Conservation (phyloP, 1,140 invertebrate species). For the Branchinecta lynchi region DNA sequence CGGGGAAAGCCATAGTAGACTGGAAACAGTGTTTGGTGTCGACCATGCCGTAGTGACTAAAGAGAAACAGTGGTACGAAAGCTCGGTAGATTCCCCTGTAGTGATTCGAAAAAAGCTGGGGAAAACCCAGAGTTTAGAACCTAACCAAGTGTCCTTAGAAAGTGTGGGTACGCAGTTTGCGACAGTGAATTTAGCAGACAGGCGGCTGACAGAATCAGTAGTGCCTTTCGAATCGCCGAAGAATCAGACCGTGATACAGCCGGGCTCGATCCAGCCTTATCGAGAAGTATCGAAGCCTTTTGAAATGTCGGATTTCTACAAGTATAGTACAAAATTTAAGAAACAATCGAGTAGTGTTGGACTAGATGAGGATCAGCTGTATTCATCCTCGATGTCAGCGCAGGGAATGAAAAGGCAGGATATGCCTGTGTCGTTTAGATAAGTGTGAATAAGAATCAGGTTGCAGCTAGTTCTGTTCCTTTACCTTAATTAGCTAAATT, state of each 20-base stretch:
- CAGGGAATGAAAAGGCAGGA: too few species aligned
- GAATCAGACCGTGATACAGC: slow-evolving; percentile 64
- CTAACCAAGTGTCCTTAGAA: slow-evolving; percentile 12
- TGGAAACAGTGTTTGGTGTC: slow-evolving; percentile 17
- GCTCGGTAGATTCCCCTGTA: slow-evolving; percentile 44
- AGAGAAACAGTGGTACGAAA: slow-evolving; percentile 58
- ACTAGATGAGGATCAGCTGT: background rate
- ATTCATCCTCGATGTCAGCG: background rate
- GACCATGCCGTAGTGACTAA: slow-evolving; percentile 19
- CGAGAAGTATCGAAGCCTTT: slow-evolving; percentile 87
- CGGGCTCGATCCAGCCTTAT: slow-evolving; percentile 76
- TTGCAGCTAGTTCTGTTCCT: too few species aligned
- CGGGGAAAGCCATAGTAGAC: background rate
- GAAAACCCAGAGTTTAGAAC: slow-evolving; percentile 11
- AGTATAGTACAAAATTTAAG: slow-evolving; percentile 83
- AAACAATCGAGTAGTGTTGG: slow-evolving; percentile 34
- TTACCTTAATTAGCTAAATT: too few species aligned
- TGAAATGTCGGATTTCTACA: slow-evolving; percentile 93
- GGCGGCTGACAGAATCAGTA: background rate
- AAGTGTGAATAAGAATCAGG: too few species aligned
- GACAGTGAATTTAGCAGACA: slow-evolving; percentile 13
- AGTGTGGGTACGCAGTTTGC: slow-evolving; percentile 14
- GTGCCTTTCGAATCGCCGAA: slow-evolving; percentile 52
- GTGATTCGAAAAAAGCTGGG: slow-evolving; percentile 20
- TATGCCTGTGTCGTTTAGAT: too few species aligned